Percentiles rank a stretch among this genome's conserved stretches.
These are phyloP conservation scores for Argentina silus DNA, from an alignment of 2,797 vertebrate species.

Conservation along the genomic window DNA sequence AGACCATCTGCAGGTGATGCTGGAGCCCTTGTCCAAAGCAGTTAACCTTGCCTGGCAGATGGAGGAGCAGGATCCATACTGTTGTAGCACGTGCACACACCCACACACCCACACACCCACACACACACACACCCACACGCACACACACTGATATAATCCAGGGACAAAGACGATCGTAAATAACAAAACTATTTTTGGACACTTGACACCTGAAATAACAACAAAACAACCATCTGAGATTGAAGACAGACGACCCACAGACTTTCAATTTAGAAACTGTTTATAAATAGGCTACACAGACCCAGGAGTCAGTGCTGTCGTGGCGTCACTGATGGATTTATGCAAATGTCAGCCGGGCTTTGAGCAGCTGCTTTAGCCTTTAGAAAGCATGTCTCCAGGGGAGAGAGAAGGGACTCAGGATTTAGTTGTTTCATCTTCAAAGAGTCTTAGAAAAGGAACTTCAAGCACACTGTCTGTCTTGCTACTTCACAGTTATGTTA, in stretches of 20 bases:
- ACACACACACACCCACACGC: background rate
- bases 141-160: background rate
- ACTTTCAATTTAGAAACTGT: background rate
- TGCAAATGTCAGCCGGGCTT: constrained; percentile 47
- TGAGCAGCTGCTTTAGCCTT: constrained; percentile 39
- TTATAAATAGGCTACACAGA: constrained; percentile 34
- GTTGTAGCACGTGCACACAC: constrained; percentile 6
- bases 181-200: background rate
- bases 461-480: too few relatives aligned
- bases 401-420: constrained; percentile 32
- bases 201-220: background rate
- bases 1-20: constrained; percentile 34
- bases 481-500: too few relatives aligned
- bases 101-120: background rate
- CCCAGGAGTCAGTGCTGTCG: constrained; percentile 29
- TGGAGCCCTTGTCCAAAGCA: constrained; percentile 34
- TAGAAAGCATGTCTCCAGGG: constrained; percentile 43
- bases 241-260: background rate
- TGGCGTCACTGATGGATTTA: constrained; percentile 38
- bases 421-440: constrained; percentile 55
- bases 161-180: background rate
- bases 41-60: constrained; percentile 31
- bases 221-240: background rate
- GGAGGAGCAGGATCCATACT: constrained; percentile 7
- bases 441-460: constrained; percentile 12